Evolutionary conservation across 2,113 vertebrate genomes (phyloP).

Genomic region (Nettapus auritus): DNA sequence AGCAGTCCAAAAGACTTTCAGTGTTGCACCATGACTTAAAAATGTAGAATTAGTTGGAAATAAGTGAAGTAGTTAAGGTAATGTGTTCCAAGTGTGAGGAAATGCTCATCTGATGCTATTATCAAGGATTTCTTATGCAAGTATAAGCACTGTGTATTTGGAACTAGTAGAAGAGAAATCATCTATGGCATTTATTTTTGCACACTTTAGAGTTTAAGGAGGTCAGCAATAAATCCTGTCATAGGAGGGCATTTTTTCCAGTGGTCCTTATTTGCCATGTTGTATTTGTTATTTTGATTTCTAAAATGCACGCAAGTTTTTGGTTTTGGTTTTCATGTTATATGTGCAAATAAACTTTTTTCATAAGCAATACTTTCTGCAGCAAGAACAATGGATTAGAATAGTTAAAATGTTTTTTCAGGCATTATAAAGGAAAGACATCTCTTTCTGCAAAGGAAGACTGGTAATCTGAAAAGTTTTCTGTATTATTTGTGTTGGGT

Average conservation of each 20-base stretch:
- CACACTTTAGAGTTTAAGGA: not conserved
- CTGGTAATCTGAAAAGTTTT: not conserved
- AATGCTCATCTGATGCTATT: not conserved
- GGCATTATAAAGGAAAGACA: not conserved
- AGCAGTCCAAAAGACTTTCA: not conserved
- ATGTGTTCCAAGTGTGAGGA: not conserved
- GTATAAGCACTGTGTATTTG: not conserved
- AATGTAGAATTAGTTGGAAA: not conserved
- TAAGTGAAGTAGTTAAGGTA: not conserved
- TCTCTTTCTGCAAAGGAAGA: not conserved
- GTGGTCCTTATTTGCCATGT: not conserved
- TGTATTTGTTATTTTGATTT: not conserved
- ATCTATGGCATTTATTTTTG: not conserved
- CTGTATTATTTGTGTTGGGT: not conserved
- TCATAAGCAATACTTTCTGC: accelerated
- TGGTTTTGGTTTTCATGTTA: not conserved
- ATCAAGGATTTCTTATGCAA: not conserved
- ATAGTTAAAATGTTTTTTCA: not conserved
- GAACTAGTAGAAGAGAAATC: not conserved
- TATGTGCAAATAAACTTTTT: not conserved
- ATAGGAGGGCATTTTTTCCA: not conserved
- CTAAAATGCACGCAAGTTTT: not conserved
- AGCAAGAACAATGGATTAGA: not conserved
- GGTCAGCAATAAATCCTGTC: not conserved
- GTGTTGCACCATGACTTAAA: not conserved